Percentiles rank a stretch among this genome's conserved stretches.
phyloP scores from a whole-genome alignment of 2,888 invertebrate genomes.

The Drosophila paramelanica region DNA sequence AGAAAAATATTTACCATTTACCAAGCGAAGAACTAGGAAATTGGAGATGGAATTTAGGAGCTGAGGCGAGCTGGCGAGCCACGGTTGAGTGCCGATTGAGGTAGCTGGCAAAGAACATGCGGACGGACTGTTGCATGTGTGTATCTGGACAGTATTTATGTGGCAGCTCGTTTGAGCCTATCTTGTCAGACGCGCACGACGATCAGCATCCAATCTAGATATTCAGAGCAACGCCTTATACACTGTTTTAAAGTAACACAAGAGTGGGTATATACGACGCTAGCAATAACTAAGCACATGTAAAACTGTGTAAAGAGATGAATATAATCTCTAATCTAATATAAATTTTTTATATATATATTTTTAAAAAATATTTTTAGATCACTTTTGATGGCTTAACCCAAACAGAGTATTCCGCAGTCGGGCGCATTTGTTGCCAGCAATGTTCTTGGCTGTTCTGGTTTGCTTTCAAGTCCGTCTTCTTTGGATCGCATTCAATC shows the following conservation, averaged over 20 bases:
- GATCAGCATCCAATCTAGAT: conserved; percentile 23
- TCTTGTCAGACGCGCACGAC: conserved; percentile 47
- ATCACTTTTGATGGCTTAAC: too few species aligned
- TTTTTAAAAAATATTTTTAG: too few species aligned
- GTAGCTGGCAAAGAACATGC: not conserved
- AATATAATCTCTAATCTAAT: too few species aligned
- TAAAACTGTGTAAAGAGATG: too few species aligned
- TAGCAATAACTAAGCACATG: too few species aligned
- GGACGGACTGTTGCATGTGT: conserved; percentile 2
- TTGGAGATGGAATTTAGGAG: not conserved
- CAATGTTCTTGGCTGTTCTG: not conserved
- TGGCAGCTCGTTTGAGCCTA: conserved; percentile 35
- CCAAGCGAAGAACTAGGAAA: not conserved
- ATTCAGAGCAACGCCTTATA: conserved; percentile 18
- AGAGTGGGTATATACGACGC: not conserved
- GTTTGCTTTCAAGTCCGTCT: not conserved
- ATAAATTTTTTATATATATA: too few species aligned
- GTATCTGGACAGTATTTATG: conserved; percentile 9
- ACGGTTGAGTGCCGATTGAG: conserved; percentile 5
- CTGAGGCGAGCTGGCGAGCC: not conserved
- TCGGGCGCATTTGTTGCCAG: not conserved
- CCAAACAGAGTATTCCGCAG: not conserved
- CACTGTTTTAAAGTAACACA: not conserved
- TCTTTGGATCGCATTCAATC: conserved; percentile 23
- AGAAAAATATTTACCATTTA: conserved; percentile 31